A percentile compares a stretch with the other conserved stretches of the same genome.
Evolutionary conservation across 2,888 invertebrate genomes (phyloP).

Genomic region (Criorhina ranunculi): DNA sequence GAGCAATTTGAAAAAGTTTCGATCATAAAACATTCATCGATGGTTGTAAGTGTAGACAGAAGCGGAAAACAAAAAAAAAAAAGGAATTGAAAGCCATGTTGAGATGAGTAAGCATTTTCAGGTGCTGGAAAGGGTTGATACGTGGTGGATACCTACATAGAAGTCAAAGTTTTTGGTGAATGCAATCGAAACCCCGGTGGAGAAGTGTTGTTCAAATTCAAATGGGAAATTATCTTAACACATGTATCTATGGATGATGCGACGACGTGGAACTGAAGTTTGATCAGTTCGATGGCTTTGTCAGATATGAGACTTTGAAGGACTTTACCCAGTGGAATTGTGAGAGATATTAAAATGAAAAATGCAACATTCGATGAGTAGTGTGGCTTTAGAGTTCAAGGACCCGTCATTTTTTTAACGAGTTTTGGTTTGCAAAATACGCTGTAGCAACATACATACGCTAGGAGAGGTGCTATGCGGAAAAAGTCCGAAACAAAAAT

Average conservation of each 20-base stretch:
- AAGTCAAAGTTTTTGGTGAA: slow-evolving; percentile 20
- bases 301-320: slow-evolving; percentile 49
- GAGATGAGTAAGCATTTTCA: slow-evolving; percentile 64
- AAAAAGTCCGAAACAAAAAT: too few relatives aligned
- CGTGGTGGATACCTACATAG: slow-evolving; percentile 20
- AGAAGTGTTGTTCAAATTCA: slow-evolving; percentile 49
- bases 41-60: slow-evolving; percentile 43
- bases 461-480: too few relatives aligned
- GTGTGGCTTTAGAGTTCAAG: neutral
- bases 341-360: neutral
- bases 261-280: slow-evolving; percentile 43
- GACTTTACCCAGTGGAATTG: neutral
- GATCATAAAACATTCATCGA: slow-evolving; percentile 66
- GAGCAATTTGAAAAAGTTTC: slow-evolving; percentile 49
- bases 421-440: too few relatives aligned
- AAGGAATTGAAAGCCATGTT: slow-evolving; percentile 32
- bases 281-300: slow-evolving; percentile 27
- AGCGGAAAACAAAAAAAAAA: slow-evolving; percentile 3
- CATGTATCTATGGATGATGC: slow-evolving; percentile 58
- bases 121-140: slow-evolving; percentile 24
- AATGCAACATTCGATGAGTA: neutral
- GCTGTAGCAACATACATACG: too few relatives aligned
- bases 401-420: neutral
- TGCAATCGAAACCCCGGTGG: slow-evolving; percentile 3
- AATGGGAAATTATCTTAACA: slow-evolving; percentile 73